Conservation (phyloP, 2,113 vertebrate genomes). For the Dasypus novemcinctus region DNA sequence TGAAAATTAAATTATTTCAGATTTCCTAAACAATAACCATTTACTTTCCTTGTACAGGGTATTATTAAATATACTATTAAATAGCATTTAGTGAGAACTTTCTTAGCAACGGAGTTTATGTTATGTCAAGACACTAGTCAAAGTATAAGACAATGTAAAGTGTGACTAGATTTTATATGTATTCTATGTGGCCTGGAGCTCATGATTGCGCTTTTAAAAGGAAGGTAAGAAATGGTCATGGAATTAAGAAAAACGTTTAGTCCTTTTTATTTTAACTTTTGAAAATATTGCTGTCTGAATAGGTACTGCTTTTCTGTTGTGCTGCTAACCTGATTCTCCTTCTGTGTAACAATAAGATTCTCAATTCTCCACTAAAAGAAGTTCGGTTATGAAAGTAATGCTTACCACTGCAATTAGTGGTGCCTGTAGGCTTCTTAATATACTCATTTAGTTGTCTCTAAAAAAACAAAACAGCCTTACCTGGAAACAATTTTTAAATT, state of each 20-base stretch:
- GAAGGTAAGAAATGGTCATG: neutral
- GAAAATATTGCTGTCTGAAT: neutral
- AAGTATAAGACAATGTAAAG: slow-evolving; percentile 15
- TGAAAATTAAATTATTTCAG: neutral
- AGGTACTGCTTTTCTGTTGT: neutral
- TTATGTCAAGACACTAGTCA: neutral
- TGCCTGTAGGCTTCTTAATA: neutral
- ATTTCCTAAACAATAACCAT: neutral
- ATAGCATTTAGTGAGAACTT: neutral
- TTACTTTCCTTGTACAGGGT: neutral
- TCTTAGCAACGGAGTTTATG: neutral
- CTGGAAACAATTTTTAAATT: slow-evolving; percentile 98
- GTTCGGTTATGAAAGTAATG: neutral
- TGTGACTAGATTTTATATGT: neutral
- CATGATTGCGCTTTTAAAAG: neutral
- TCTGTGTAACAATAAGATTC: slow-evolving; percentile 1
- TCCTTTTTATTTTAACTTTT: slow-evolving; percentile 29
- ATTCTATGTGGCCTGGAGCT: neutral
- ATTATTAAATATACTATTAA: neutral
- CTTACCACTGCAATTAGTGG: neutral
- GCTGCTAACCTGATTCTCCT: neutral
- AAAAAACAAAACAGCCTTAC: slow-evolving; percentile 81
- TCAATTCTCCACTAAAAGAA: neutral
- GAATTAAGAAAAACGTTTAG: neutral
- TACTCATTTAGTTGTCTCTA: neutral